Percentiles rank a stretch among this genome's conserved stretches.
These are phyloP conservation scores for Papilio gigon DNA, from an alignment of 2,888 invertebrate genomes.

Conservation along the genomic window DNA sequence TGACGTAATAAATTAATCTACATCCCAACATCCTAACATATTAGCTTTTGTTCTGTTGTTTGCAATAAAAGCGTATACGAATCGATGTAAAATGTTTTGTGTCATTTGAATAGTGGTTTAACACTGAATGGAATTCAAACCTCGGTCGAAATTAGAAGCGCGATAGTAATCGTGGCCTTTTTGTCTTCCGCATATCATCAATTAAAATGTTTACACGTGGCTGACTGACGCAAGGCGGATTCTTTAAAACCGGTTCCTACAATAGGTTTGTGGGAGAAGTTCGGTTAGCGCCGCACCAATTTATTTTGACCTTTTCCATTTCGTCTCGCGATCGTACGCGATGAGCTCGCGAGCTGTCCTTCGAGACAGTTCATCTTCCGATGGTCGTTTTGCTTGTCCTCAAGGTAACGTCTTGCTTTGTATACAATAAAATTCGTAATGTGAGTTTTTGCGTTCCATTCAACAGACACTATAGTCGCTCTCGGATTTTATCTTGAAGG, in stretches of 20 bases:
- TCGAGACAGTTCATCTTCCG: slow-evolving; percentile 55
- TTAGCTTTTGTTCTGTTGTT: neutral
- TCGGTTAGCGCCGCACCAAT: slow-evolving; percentile 68
- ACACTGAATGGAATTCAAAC: slow-evolving; percentile 50
- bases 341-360: slow-evolving; percentile 46
- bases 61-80: neutral
- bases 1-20: neutral
- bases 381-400: slow-evolving; percentile 66
- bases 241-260: slow-evolving; percentile 72
- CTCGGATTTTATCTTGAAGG: slow-evolving; percentile 43
- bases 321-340: slow-evolving; percentile 44
- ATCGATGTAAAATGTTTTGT: slow-evolving; percentile 11
- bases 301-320: slow-evolving; percentile 60
- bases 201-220: slow-evolving; percentile 80
- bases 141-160: slow-evolving; percentile 55
- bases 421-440: slow-evolving; percentile 74
- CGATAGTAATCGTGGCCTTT: slow-evolving; percentile 65
- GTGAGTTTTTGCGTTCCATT: slow-evolving; percentile 73
- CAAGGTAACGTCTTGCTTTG: slow-evolving; percentile 74
- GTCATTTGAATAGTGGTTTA: slow-evolving; percentile 29
- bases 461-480: slow-evolving; percentile 61
- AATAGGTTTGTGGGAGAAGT: slow-evolving; percentile 72
- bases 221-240: slow-evolving; percentile 74
- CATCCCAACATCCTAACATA: neutral
- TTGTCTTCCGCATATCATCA: slow-evolving; percentile 79